Percentiles rank a stretch among this genome's conserved stretches.
Evolutionary conservation across 2,113 vertebrate species (phyloP).

Genomic region (Xiphorhynchus elegans): DNA sequence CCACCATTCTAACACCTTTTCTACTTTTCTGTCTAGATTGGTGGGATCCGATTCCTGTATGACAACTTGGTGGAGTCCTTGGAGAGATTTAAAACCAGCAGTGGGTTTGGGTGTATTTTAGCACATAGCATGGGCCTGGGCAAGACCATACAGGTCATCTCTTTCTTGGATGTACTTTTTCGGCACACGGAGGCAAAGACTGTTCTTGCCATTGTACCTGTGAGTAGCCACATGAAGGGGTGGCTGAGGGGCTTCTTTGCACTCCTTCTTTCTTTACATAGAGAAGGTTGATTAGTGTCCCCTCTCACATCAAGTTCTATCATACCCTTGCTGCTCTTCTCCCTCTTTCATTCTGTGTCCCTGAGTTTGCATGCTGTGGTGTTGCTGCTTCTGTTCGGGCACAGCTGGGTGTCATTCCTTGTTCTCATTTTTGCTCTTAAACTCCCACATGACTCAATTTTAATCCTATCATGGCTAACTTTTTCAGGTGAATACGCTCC

Average conservation of each 20-base stretch:
- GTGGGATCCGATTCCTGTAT: constrained; percentile 96
- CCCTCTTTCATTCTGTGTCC: background rate
- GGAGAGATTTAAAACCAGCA: constrained; percentile 94
- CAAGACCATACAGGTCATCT: constrained; percentile 97
- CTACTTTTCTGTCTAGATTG: constrained; percentile 80
- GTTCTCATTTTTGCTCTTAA: background rate
- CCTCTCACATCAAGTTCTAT: background rate
- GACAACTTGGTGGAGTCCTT: constrained; percentile 97
- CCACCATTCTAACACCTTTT: background rate
- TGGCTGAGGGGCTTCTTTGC: background rate
- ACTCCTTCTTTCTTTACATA: background rate
- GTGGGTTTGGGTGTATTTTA: constrained; percentile 97
- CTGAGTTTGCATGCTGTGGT: background rate
- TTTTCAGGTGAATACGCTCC: constrained; percentile 94
- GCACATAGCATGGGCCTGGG: constrained; percentile 98
- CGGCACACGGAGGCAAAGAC: constrained; percentile 94
- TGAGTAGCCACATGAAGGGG: constrained; percentile 71
- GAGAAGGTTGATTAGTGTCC: background rate
- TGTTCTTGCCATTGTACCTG: constrained; percentile 95
- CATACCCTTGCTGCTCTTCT: background rate
- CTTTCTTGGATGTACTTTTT: constrained; percentile 94
- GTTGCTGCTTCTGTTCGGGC: background rate
- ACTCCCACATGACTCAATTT: background rate
- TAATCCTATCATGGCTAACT: background rate
- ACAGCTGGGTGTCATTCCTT: background rate